Evolutionary conservation across 1,140 invertebrate genomes (phyloP).

Genomic region (Aricia agestis): DNA sequence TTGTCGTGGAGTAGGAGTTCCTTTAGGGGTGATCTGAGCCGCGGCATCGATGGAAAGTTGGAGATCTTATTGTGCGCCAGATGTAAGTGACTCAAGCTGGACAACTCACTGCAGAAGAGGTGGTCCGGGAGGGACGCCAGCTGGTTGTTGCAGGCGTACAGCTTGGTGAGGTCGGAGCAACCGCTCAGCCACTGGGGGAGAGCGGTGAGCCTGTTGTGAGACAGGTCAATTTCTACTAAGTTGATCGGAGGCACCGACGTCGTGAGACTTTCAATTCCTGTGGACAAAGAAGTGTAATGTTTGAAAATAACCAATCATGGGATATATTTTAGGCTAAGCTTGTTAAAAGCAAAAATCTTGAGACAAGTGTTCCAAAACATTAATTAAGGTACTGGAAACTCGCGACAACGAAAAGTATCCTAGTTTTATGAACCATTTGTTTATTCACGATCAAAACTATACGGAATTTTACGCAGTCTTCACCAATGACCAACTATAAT

Average conservation of each 20-base stretch:
- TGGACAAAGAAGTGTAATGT: slow-evolving; percentile 44
- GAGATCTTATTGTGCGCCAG: slow-evolving; percentile 86
- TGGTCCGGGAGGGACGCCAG: slow-evolving; percentile 83
- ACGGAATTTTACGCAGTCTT: too few species aligned
- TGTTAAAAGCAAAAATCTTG: too few species aligned
- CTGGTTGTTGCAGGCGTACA: slow-evolving; percentile 86
- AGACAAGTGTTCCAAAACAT: too few species aligned
- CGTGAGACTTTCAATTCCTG: slow-evolving; percentile 81
- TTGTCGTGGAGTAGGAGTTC: slow-evolving; percentile 87
- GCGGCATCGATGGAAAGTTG: slow-evolving; percentile 81
- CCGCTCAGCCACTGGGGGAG: slow-evolving; percentile 87
- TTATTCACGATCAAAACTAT: too few species aligned
- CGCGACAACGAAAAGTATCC: too few species aligned
- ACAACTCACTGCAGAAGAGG: slow-evolving; percentile 83
- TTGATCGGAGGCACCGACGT: slow-evolving; percentile 81
- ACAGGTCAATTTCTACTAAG: slow-evolving; percentile 85
- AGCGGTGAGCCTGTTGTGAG: slow-evolving; percentile 84
- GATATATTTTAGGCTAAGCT: too few species aligned
- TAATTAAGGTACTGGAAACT: too few species aligned
- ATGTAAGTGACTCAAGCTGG: slow-evolving; percentile 82
- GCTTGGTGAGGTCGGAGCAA: slow-evolving; percentile 82
- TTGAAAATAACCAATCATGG: background rate
- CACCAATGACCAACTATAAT: too few species aligned
- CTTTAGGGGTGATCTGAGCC: slow-evolving; percentile 80
- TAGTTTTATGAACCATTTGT: too few species aligned